A percentile compares a stretch with the other conserved stretches of the same genome.
These are phyloP conservation scores for Karalla daura DNA, from an alignment of 2,797 vertebrate species.

Conservation along the genomic window DNA sequence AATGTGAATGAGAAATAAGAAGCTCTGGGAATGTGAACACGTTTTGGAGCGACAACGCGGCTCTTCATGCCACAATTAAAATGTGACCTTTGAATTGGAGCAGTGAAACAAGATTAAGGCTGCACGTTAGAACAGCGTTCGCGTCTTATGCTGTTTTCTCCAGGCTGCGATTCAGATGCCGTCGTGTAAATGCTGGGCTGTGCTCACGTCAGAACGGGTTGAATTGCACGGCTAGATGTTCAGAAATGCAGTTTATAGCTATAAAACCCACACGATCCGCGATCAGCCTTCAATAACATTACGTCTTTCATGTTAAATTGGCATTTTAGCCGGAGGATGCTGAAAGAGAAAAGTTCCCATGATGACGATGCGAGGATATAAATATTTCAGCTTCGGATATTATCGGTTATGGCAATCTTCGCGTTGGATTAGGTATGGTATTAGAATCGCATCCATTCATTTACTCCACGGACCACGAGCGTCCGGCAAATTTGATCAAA, in stretches of 20 bases:
- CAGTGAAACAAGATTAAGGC: constrained; percentile 2
- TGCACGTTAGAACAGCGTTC: constrained; percentile 8
- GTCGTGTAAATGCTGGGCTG: constrained; percentile 10
- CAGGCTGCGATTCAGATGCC: constrained; percentile 10
- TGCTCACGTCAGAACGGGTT: constrained; percentile 16
- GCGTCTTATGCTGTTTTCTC: constrained; percentile 1
- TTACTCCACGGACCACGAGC: constrained; percentile 1
- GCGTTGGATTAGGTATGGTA: neutral
- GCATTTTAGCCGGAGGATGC: constrained; percentile 1
- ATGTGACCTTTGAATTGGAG: neutral
- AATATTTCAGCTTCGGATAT: neutral
- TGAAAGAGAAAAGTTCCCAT: neutral
- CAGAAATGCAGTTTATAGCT: neutral
- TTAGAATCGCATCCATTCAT: neutral
- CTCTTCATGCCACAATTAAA: constrained; percentile 2
- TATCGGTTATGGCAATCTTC: neutral
- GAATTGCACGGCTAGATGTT: constrained; percentile 18
- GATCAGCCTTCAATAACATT: neutral
- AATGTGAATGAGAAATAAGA: constrained; percentile 30
- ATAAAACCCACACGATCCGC: constrained; percentile 4
- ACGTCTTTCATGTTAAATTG: neutral
- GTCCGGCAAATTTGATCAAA: constrained; percentile 15
- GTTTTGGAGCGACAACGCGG: constrained; percentile 10
- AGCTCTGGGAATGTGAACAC: constrained; percentile 10
- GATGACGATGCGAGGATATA: neutral